Evolutionary conservation across 2,113 vertebrate genomes (phyloP).

Genomic region (Crotalus helleri): DNA sequence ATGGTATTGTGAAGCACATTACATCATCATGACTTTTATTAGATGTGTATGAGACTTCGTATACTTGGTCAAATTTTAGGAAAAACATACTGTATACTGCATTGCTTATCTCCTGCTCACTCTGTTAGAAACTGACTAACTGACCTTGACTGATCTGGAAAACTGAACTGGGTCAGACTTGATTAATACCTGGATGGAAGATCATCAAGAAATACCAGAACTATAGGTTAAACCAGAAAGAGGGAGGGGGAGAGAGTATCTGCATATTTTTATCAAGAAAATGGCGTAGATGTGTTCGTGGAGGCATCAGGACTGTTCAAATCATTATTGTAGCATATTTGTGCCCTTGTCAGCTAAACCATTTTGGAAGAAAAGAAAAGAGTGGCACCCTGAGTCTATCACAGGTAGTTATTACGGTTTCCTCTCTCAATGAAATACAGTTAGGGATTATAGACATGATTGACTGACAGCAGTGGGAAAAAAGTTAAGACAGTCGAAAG

Average conservation of each 20-base stretch:
- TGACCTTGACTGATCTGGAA: not conserved
- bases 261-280: not conserved
- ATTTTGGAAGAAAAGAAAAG: not conserved
- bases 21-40: not conserved
- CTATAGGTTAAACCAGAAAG: not conserved
- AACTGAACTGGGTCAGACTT: not conserved
- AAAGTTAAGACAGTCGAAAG: not conserved
- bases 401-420: not conserved
- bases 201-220: not conserved
- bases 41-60: not conserved
- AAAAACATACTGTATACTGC: not conserved
- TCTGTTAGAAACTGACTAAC: not conserved
- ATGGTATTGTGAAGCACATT: not conserved
- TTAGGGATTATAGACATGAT: not conserved
- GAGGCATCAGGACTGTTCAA: not conserved
- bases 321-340: not conserved
- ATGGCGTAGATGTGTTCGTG: not conserved
- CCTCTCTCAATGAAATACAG: not conserved
- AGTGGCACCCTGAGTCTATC: not conserved
- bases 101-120: not conserved
- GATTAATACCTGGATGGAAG: not conserved
- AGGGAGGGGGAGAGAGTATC: not conserved
- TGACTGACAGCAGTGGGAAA: not conserved
- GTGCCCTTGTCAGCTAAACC: not conserved
- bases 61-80: not conserved